A percentile compares a stretch with the other conserved stretches of the same genome.
Conservation (phyloP, 2,113 vertebrate genomes). For the Mustela lutreola region DNA sequence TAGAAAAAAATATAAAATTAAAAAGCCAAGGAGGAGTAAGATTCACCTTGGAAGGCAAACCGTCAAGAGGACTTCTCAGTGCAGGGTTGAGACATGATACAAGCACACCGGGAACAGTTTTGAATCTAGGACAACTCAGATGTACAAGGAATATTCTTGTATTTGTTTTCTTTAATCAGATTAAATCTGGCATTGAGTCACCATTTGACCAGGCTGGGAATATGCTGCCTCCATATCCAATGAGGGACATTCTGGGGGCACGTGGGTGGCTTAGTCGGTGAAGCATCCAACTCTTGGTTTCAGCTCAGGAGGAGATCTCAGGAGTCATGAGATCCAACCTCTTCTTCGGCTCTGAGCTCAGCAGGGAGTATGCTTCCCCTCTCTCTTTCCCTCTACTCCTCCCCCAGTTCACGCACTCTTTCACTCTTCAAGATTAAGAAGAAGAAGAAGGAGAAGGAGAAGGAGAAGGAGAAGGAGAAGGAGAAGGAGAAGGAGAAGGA, state of each 20-base stretch:
- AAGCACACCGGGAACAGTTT: background rate
- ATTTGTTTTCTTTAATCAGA: background rate
- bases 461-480: too few relatives aligned
- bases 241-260: background rate
- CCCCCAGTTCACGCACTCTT: background rate
- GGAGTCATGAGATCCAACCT: background rate
- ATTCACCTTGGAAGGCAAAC: background rate
- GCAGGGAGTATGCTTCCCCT: background rate
- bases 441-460: background rate
- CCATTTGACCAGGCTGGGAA: background rate
- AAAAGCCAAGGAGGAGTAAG: background rate
- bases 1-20: background rate
- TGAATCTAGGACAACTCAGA: background rate
- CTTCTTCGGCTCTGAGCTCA: background rate
- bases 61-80: background rate
- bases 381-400: background rate
- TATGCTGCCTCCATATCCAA: background rate
- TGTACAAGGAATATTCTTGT: background rate
- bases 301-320: background rate
- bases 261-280: background rate
- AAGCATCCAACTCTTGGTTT: background rate
- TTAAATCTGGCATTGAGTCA: background rate
- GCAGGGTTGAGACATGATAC: background rate
- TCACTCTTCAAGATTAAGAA: background rate
- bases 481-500: too few relatives aligned